These are phyloP conservation scores for Perccottus glenii DNA, from an alignment of 2,113 vertebrate species.

Conservation along the genomic window DNA sequence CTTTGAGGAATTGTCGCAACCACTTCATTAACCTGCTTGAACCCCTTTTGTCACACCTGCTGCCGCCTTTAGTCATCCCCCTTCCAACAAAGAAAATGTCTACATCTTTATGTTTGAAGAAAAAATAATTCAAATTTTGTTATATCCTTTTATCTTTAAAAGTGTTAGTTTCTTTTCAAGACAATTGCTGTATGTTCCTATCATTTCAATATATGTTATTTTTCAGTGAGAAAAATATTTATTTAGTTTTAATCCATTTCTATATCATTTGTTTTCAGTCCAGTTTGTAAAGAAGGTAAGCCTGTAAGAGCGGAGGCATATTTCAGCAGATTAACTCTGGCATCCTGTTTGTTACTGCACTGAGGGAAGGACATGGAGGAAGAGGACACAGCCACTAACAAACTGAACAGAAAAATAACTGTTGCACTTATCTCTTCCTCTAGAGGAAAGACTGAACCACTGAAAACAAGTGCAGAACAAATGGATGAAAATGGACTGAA, in stretches of 20 bases:
- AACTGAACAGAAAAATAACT: constrained; percentile 67
- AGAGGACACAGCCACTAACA: constrained; percentile 73
- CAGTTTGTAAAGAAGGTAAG: constrained; percentile 60
- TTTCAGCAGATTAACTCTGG: constrained; percentile 55
- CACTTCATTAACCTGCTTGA: constrained; percentile 45
- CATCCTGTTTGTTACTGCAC: constrained; percentile 62
- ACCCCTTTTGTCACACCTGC: constrained; percentile 61
- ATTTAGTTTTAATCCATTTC: constrained; percentile 69
- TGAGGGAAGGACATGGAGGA: constrained; percentile 32
- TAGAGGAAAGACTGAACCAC: constrained; percentile 57
- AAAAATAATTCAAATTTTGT: constrained; percentile 51
- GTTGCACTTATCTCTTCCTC: constrained; percentile 50
- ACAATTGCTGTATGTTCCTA: constrained; percentile 57
- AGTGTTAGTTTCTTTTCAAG: constrained; percentile 68
- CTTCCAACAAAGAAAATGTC: constrained; percentile 68
- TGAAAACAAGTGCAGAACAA: constrained; percentile 66
- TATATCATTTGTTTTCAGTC: constrained; percentile 50
- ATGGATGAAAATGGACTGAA: constrained; percentile 56
- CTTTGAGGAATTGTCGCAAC: constrained; percentile 76
- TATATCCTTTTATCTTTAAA: constrained; percentile 51
- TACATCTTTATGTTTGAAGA: constrained; percentile 80
- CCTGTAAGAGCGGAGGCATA: constrained; percentile 43
- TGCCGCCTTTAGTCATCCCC: constrained; percentile 51
- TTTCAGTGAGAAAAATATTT: constrained; percentile 72
- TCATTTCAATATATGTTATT: constrained; percentile 65